Evolutionary conservation across 1,140 invertebrate genomes (phyloP).

Genomic region (Macrotrachela quadricornifera): DNA sequence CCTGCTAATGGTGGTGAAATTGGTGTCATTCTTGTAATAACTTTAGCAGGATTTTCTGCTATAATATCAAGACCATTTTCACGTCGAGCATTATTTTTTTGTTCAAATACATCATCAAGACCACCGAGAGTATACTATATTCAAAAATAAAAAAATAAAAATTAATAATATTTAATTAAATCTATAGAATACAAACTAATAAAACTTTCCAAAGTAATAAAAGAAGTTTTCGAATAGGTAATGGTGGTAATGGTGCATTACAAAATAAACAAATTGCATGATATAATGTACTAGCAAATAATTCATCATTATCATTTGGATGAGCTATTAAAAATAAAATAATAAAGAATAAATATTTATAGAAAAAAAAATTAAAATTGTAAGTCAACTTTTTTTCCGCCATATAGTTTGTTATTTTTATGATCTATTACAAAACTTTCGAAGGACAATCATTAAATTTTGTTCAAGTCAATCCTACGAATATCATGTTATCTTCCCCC

Average conservation of each 20-base stretch:
- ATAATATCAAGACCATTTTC: constrained; percentile 47
- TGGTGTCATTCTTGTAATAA: constrained; percentile 70
- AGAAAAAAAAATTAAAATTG: not conserved
- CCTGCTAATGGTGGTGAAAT: constrained; percentile 56
- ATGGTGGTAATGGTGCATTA: constrained; percentile 73
- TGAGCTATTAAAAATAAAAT: not conserved
- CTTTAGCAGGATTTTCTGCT: constrained; percentile 75
- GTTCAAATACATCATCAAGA: constrained; percentile 49
- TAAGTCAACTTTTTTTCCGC: too few species aligned
- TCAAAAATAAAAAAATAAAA: not conserved
- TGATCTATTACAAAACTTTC: too few species aligned
- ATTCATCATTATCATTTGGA: constrained; percentile 40
- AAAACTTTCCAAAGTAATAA: constrained; percentile 86
- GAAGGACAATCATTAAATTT: too few species aligned
- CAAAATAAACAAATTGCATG: constrained; percentile 78
- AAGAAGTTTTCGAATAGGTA: constrained; percentile 90
- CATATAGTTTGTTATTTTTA: too few species aligned
- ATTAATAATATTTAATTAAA: too few species aligned
- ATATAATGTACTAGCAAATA: constrained; percentile 63
- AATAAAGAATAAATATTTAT: not conserved
- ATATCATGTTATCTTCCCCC: too few species aligned
- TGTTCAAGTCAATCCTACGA: too few species aligned
- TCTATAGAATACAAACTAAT: constrained; percentile 36
- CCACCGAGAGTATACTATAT: constrained; percentile 57
- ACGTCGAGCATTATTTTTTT: constrained; percentile 50